Evolutionary conservation across 2,113 vertebrate genomes (phyloP).

Genomic region (Amblyopsis rosae): DNA sequence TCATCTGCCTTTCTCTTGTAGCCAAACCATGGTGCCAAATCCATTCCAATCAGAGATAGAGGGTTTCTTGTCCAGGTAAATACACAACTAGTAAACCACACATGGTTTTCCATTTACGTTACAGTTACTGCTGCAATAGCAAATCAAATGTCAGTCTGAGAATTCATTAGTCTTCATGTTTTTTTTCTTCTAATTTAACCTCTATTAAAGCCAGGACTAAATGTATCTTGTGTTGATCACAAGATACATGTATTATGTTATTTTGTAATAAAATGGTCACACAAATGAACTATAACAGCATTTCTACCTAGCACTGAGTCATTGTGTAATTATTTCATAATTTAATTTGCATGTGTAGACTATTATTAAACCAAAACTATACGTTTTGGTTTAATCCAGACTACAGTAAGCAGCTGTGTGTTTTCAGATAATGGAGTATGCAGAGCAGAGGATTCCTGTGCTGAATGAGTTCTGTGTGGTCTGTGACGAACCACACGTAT

Average conservation of each 20-base stretch:
- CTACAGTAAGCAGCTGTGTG: constrained; percentile 8
- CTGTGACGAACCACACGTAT: constrained; percentile 90
- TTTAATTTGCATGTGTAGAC: not conserved
- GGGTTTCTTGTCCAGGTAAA: constrained; percentile 91
- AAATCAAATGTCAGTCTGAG: not conserved
- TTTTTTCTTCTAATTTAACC: too few species aligned
- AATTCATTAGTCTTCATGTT: not conserved
- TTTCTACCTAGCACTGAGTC: too few species aligned
- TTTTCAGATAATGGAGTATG: constrained; percentile 87
- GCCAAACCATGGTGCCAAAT: constrained; percentile 86
- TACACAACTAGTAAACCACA: not conserved
- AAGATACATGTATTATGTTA: too few species aligned
- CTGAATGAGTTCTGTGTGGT: constrained; percentile 91
- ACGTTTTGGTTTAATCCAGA: too few species aligned
- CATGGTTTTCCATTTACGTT: not conserved
- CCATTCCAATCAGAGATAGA: constrained; percentile 79
- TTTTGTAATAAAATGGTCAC: too few species aligned
- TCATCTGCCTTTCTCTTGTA: constrained; percentile 51
- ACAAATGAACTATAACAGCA: too few species aligned
- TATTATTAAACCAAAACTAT: too few species aligned
- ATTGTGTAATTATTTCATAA: not conserved
- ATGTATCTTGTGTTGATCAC: too few species aligned
- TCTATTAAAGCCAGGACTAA: too few species aligned
- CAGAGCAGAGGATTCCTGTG: constrained; percentile 87
- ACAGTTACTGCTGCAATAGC: not conserved